phyloP scores from a whole-genome alignment of 1,140 invertebrate genomes.

The Yoshiicerus persimilis region DNA sequence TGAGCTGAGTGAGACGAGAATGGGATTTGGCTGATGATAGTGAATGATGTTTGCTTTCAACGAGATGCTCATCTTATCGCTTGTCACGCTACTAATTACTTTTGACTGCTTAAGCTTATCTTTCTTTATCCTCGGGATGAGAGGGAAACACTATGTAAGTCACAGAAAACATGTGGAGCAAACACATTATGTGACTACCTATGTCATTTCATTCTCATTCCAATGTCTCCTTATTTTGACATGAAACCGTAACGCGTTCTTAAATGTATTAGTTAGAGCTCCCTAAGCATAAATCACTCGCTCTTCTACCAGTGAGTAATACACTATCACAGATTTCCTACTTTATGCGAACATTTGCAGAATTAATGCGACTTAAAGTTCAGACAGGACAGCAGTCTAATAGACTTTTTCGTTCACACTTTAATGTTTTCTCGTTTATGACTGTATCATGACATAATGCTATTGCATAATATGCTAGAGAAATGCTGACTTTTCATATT shows the following conservation, averaged over 20 bases:
- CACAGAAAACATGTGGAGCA: neutral
- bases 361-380: neutral
- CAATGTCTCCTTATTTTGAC: neutral
- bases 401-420: too few species aligned
- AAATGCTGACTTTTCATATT: too few species aligned
- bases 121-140: too few species aligned
- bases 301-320: neutral
- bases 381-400: too few species aligned
- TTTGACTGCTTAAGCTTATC: neutral
- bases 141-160: neutral
- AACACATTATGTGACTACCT: neutral
- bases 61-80: neutral
- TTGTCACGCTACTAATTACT: neutral
- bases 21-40: neutral
- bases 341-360: neutral
- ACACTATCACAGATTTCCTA: neutral
- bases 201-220: neutral
- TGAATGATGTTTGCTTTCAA: neutral
- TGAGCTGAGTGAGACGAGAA: neutral
- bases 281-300: neutral
- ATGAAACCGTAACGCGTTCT: neutral
- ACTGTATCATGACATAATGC: too few species aligned
- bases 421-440: too few species aligned
- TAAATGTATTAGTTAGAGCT: neutral
- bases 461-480: too few species aligned